Base-by-base conservation (phyloP, 2,888 invertebrate genomes). In the Ormyrus labotus region DNA sequence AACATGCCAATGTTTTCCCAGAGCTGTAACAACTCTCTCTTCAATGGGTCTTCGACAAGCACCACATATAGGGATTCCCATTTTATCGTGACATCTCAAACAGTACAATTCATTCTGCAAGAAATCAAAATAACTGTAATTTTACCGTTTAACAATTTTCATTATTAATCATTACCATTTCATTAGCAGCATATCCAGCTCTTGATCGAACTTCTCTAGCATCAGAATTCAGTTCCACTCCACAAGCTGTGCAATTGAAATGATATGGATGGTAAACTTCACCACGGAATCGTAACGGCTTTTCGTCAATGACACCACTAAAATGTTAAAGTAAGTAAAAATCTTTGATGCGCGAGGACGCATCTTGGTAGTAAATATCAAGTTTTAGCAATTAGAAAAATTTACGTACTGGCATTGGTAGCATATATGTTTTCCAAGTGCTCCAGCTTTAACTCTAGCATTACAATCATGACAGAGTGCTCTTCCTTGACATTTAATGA, bases 41-140 rank as follows among this genome's bases (percentile, higher is more conserved):
- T 99, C 99, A 85, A 99, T 99, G 0, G 99, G 99, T 50, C 99
- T 95, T 72, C 99, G 96, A 91, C 99, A 99, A 72, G 99, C 99
- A 51, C 99, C 99, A 91, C 99, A 99, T 86, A 99, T 99, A n/a
- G 99, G 99, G 84, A 99, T 98, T 50, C 99, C 99, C 99, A 99
- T 99, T 92, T 99, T 99, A 91, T 99, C 99, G 89, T 99, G 99
- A 90, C 99, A 99, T 75, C 99, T 95, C 84, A 99, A 93, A 90
- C 99, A 99, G 91, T 99, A 99, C 76, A 99, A 92, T 88, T 99
- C 99, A 89, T 97, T 97, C 96, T 96, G 87, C 10, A 91, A 82
- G 60, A 47, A n/a, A 68, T 19, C 19, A 64, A 7, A 50, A 65
- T 50, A 50, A 13, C 45, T 11, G 11, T 63, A n/a, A 63, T 47